Base-by-base conservation (phyloP, 1,140 invertebrate genomes). In the Gonioctena quinquepunctata region DNA sequence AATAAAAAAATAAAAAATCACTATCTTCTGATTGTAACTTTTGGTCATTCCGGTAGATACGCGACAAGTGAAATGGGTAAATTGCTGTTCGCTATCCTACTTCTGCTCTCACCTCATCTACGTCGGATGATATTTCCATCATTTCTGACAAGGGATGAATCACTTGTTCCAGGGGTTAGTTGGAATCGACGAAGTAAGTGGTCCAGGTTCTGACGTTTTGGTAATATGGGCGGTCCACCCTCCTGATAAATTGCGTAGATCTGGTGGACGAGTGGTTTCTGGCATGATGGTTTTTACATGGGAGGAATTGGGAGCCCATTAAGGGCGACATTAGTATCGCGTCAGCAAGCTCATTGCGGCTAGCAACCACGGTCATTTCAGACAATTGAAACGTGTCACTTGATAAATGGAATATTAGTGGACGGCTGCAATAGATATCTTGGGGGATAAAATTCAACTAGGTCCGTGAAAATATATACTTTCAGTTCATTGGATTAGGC, bases 171-270 rank as follows among this genome's bases (percentile, higher is more conserved):
- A 27, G 59, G 59, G 59, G 26, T 33, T 4, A 33, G 11, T 61
- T 8, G 25, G 18, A 33, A 61, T 26, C 21, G 25, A 33, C 25
- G 18, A 19, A 61, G 59, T 28, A 61, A 61, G 59, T 61, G 27
- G 59, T 28, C 59, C 59, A 61, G 59, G 59, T 61, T 61, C 27
- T 61, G 59, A 61, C 59, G 27, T 61, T 42, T 61, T n/a, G 59
- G 59, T 61, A 16, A 11, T n/a, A 28, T 61, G 59, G 59, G 59
- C 59, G 59, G 59, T 18, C 27, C 59, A 27, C 59, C 59, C 33
- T 42, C 16, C 59, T 28, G 59, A 61, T 61, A 61, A 61, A 61
- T 61, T 23, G 59, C 59, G 27, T 18, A 7, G 23, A 19, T 27
- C 59, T 7, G 59, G 27, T 61, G 23, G 25, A 33, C 8, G 59